These are phyloP conservation scores for cat (Felis catus) DNA, from an alignment of 2,113 vertebrate genomes.

Conservation along the genomic window DNA sequence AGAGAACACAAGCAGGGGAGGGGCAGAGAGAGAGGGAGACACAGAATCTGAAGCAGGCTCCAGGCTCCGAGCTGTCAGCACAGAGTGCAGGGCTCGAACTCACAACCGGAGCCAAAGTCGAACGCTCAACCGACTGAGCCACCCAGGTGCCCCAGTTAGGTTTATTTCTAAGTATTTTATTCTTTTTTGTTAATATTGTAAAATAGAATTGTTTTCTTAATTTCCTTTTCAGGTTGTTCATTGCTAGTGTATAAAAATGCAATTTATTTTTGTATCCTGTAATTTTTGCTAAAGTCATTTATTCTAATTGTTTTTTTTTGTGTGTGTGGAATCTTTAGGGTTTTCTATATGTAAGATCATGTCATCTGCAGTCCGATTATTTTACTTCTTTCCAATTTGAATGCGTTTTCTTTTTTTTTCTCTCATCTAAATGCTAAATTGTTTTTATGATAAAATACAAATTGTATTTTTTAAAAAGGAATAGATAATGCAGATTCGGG, in stretches of 20 bases:
- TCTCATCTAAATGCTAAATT: neutral
- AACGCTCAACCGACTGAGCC: no score
- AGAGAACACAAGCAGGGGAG: no score
- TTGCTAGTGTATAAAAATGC: neutral
- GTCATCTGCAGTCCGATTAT: neutral
- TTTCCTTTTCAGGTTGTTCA: neutral
- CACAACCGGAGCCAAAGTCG: no score
- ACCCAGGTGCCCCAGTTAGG: neutral
- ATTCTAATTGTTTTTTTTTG: neutral
- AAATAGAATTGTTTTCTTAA: conserved; percentile 33
- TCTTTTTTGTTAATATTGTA: neutral
- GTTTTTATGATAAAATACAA: conserved; percentile 1
- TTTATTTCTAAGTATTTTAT: conserved; percentile 32
- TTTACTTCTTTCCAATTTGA: conserved; percentile 10
- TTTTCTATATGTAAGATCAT: neutral
- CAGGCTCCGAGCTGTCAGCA: no score
- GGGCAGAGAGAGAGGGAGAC: no score
- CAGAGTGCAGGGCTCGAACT: no score
- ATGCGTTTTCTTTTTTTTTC: neutral
- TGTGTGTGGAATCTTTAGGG: neutral
- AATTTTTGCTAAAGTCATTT: neutral
- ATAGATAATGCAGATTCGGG: neutral
- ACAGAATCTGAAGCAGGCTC: no score
- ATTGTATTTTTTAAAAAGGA: neutral
- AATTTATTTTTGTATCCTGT: neutral